Percentiles rank a stretch among this genome's conserved stretches.
phyloP scores from a whole-genome alignment of 2,113 vertebrate genomes.

The Formicarius rufipectus region DNA sequence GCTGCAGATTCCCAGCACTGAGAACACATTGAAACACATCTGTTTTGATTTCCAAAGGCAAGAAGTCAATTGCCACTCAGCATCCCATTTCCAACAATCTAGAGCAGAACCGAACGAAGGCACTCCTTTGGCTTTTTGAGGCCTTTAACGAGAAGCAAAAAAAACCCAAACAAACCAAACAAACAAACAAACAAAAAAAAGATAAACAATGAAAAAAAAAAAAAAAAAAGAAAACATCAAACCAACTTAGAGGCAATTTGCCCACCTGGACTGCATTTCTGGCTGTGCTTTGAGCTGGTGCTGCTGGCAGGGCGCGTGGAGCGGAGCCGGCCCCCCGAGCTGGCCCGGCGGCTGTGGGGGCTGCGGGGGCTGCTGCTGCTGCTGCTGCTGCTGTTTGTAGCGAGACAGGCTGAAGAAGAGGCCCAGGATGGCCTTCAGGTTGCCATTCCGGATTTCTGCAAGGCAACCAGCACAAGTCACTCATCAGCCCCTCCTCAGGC shows the following conservation, averaged over 20 bases:
- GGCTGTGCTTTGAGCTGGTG: constrained; percentile 83
- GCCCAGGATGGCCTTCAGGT: constrained; percentile 97
- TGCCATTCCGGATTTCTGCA: constrained; percentile 97
- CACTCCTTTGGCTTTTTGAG: not conserved
- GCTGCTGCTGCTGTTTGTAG: constrained; percentile 94
- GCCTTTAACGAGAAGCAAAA: not conserved
- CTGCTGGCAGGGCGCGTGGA: constrained; percentile 75
- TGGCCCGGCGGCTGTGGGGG: constrained; percentile 79
- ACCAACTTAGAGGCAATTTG: not conserved
- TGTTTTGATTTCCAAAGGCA: not conserved
- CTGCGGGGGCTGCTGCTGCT: constrained; percentile 90
- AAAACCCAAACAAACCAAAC: not conserved
- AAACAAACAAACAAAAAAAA: not conserved
- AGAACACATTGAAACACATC: not conserved
- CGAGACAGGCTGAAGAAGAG: constrained; percentile 98
- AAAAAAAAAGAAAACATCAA: too few species aligned
- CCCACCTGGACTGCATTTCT: constrained; percentile 97
- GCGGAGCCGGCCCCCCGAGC: constrained; percentile 63
- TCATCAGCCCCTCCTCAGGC: too few species aligned
- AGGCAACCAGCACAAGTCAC: constrained; percentile 54
- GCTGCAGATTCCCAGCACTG: not conserved
- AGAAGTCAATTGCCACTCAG: not conserved
- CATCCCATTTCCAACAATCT: not conserved
- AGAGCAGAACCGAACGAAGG: not conserved
- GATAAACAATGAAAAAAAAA: accelerated